Conservation (phyloP, 2,113 vertebrate genomes). For the Macquaria australasica region DNA sequence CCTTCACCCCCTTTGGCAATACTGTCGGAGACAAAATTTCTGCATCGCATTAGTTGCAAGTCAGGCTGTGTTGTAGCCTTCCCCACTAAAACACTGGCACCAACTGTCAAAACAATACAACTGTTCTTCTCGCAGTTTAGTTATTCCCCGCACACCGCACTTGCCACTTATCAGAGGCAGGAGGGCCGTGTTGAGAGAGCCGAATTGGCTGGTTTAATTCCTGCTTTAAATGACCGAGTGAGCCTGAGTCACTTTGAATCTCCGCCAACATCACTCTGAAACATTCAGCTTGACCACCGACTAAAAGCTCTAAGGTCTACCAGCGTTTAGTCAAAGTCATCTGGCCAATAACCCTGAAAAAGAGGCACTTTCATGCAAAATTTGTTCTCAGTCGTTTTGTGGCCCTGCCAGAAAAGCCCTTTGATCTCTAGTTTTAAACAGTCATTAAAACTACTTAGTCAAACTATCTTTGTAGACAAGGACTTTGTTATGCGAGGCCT, state of each 20-base stretch:
- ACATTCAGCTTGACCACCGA: slow-evolving; percentile 2
- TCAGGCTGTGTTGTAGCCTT: background rate
- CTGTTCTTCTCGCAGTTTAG: slow-evolving; percentile 22
- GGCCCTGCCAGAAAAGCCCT: background rate
- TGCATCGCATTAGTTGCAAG: background rate
- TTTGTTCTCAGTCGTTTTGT: slow-evolving; percentile 12
- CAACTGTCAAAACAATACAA: slow-evolving; percentile 18
- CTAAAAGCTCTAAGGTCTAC: background rate
- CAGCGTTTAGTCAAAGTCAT: slow-evolving; percentile 20
- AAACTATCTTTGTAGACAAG: slow-evolving; percentile 15
- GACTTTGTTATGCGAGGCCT: background rate
- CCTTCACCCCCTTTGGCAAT: background rate
- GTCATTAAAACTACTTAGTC: slow-evolving; percentile 8
- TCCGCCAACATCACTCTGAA: background rate
- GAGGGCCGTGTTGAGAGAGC: background rate
- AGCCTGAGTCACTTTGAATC: slow-evolving; percentile 10
- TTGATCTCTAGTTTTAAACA: slow-evolving; percentile 9
- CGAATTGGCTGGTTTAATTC: background rate
- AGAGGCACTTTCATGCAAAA: slow-evolving; percentile 16
- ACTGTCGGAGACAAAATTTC: background rate
- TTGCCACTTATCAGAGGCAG: slow-evolving; percentile 9
- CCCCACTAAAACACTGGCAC: background rate
- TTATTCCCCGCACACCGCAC: slow-evolving; percentile 4
- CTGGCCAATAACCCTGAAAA: slow-evolving; percentile 9
- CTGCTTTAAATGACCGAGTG: background rate